A percentile compares a stretch with the other conserved stretches of the same genome.
Conservation (phyloP, 2,797 vertebrate species). For the Rhabdophis nuchalis region DNA sequence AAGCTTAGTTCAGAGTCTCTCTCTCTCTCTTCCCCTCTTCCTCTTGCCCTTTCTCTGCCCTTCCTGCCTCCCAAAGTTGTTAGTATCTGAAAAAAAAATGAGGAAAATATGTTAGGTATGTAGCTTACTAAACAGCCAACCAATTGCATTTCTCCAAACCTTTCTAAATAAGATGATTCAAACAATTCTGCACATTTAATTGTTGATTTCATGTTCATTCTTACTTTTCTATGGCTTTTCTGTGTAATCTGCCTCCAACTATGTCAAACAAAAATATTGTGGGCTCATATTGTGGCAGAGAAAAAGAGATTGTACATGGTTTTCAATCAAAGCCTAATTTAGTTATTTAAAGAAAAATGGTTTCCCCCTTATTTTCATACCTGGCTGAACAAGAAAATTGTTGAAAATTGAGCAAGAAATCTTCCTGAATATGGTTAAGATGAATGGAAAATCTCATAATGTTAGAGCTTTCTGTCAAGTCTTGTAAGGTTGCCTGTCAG, state of each 20-base stretch:
- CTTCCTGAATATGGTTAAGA: slow-evolving; percentile 27
- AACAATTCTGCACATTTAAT: background rate
- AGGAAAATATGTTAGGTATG: background rate
- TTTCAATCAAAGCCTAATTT: background rate
- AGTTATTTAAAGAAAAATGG: background rate
- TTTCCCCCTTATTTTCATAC: slow-evolving; percentile 15
- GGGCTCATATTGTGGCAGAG: background rate
- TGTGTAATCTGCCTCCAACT: background rate
- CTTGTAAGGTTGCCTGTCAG: slow-evolving; percentile 56
- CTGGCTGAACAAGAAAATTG: slow-evolving; percentile 14
- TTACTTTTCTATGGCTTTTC: background rate
- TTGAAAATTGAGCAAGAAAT: slow-evolving; percentile 25
- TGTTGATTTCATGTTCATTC: background rate
- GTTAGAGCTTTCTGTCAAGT: slow-evolving; percentile 38
- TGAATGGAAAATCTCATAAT: slow-evolving; percentile 51
- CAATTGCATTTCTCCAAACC: background rate
- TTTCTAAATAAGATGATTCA: background rate
- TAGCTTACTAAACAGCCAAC: background rate
- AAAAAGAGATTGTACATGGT: background rate
- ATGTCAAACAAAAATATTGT: background rate
- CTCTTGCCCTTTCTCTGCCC: background rate
- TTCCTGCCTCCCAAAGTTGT: background rate
- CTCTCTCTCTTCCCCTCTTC: background rate
- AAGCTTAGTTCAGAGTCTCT: background rate
- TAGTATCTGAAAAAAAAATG: background rate